Base-by-base conservation (phyloP, 2,113 vertebrate species). In the Diadophis punctatus region DNA sequence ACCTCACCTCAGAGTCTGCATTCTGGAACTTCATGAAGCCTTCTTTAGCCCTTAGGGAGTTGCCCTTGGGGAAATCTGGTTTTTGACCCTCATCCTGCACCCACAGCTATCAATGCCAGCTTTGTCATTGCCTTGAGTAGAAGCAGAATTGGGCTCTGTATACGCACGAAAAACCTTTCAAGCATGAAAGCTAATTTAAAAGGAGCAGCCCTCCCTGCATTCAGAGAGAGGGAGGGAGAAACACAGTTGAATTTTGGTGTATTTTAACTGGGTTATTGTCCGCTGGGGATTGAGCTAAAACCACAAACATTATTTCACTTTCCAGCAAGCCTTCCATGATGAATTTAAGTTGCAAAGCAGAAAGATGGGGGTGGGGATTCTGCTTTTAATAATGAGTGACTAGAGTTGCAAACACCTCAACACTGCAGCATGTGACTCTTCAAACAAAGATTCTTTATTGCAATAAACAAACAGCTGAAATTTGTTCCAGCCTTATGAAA, bases 121-220 rank as follows among this genome's bases (percentile, higher is more conserved):
- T 95, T 93, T 95, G 92, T 94, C 94, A 88, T 7, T 1, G 1
- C 90, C 52, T 93, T 93, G 91, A 46, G 48, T 0, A 0, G 94
- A 93, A 93, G 91, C 88, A 87, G 92, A 92, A 93, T 63, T 0
- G 0, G 94, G 88, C 95, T 95, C 91, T 53, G 58, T 89, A 60
- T 0, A 3, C 95, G 86, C 93, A 93, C 63, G 95, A 94, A 96
- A 96, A 90, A 94, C 87, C 93, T 93, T 94, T 96, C 0, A n/a
- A 95, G 95, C 95, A 94, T 95, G 95, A 96, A 94, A 96, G 95
- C 95, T 96, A 92, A 96, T 96, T 96, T 97, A 93, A 93, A 94
- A 95, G 95, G 92, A 96, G 39, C 94, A 93, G 94, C 92, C 92
- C 94, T 95, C 89, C 93, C 89, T 90, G 90, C 89, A 93, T 94